phyloP scores from a whole-genome alignment of 2,113 vertebrate species.

The Vanacampus margaritifer region DNA sequence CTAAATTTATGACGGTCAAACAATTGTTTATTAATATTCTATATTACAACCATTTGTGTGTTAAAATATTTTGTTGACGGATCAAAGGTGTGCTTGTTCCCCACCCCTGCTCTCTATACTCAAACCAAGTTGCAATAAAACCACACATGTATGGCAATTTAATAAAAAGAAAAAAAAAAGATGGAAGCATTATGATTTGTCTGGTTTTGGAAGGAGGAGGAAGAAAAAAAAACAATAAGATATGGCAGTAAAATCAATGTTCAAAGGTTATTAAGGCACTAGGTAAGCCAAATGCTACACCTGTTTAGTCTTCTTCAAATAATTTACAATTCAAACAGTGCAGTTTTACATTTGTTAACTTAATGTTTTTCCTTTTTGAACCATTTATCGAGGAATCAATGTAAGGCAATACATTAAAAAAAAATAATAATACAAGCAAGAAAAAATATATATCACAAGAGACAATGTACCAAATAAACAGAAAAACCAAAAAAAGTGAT shows the following conservation, averaged over 20 bases:
- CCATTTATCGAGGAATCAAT: slow-evolving; percentile 82
- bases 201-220: slow-evolving; percentile 60
- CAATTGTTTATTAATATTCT: slow-evolving; percentile 11
- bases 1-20: not conserved
- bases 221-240: slow-evolving; percentile 67
- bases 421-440: slow-evolving; percentile 34
- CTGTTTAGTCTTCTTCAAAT: slow-evolving; percentile 96
- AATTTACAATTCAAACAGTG: slow-evolving; percentile 99
- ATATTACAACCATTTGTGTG: not conserved
- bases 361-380: slow-evolving; percentile 86
- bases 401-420: slow-evolving; percentile 95
- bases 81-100: not conserved
- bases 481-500: slow-evolving; percentile 69
- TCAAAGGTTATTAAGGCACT: slow-evolving; percentile 92
- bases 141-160: slow-evolving; percentile 56
- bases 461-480: slow-evolving; percentile 84
- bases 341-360: slow-evolving; percentile 97
- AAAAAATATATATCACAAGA: slow-evolving; percentile 74
- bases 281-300: slow-evolving; percentile 85
- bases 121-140: slow-evolving; percentile 73
- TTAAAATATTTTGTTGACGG: not conserved
- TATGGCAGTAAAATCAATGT: slow-evolving; percentile 90
- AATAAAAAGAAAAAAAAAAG: slow-evolving; percentile 57
- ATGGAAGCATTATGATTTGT: slow-evolving; percentile 69
- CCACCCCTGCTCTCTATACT: slow-evolving; percentile 46